Evolutionary conservation across 2,113 vertebrate genomes (phyloP).

Genomic region (Microtus pennsylvanicus): DNA sequence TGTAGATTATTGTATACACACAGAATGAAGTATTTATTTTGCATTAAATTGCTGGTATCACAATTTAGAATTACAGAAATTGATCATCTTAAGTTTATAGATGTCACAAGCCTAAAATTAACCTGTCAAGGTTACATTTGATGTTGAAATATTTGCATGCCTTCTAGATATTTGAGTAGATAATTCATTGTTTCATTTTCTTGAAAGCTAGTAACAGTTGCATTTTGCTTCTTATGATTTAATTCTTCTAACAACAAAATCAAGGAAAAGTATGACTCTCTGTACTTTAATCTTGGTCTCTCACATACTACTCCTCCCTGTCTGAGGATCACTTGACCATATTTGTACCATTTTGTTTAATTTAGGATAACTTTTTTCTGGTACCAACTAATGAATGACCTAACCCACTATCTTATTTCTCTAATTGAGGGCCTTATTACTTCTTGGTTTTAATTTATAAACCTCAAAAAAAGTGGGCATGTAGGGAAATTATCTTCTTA

Average conservation of each 20-base stretch:
- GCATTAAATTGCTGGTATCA: not conserved
- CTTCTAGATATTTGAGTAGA: not conserved
- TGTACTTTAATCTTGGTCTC: not conserved
- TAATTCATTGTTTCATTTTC: not conserved
- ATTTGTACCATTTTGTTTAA: not conserved
- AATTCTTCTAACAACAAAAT: not conserved
- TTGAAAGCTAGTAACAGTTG: not conserved
- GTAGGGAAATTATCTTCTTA: not conserved
- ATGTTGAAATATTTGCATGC: not conserved
- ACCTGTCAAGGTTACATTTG: not conserved
- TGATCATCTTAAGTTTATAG: not conserved
- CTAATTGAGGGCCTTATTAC: not conserved
- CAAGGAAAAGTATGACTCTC: not conserved
- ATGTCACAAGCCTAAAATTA: not conserved
- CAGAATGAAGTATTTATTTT: not conserved
- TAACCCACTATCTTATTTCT: not conserved
- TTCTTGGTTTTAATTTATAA: not conserved
- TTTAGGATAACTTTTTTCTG: not conserved
- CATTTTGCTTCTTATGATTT: not conserved
- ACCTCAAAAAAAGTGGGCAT: not conserved
- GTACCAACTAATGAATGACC: not conserved
- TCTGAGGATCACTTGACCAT: not conserved
- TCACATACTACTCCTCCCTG: not conserved
- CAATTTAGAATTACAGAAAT: not conserved
- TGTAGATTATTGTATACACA: not conserved